Evolutionary conservation across 1,140 invertebrate genomes (phyloP).

Genomic region (Laupala kohalensis): DNA sequence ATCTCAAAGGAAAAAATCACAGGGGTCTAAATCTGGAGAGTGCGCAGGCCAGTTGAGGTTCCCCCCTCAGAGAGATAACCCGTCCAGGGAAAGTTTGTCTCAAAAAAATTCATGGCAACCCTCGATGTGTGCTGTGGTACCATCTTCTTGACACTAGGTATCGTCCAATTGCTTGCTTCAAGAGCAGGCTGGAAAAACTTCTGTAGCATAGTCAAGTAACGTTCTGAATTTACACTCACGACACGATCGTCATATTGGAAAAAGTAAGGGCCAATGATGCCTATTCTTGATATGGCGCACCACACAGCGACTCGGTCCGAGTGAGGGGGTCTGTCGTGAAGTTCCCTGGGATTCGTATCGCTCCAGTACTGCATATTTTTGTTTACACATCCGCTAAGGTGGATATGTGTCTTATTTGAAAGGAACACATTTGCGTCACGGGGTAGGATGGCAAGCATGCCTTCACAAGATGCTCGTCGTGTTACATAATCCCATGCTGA

Average conservation of each 20-base stretch:
- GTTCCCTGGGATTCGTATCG: conserved; percentile 5
- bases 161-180: conserved; percentile 1
- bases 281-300: conserved; percentile 4
- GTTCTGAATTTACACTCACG: conserved; percentile 4
- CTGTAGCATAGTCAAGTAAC: conserved; percentile 3
- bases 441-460: background rate
- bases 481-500: conserved; percentile 8
- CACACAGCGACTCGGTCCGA: conserved; percentile 9
- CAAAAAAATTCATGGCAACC: background rate
- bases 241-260: conserved; percentile 4
- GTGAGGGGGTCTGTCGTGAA: conserved; percentile 3
- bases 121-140: background rate
- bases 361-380: conserved; percentile 8
- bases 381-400: conserved; percentile 4
- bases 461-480: background rate
- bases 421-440: conserved; percentile 1
- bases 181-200: conserved; percentile 13
- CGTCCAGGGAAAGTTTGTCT: conserved; percentile 3
- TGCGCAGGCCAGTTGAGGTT: conserved; percentile 5
- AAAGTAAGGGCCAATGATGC: conserved; percentile 10
- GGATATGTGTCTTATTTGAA: conserved; percentile 4
- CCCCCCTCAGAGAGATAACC: conserved; percentile 3
- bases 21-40: background rate
- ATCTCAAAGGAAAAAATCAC: background rate
- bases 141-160: background rate